Base-by-base conservation (phyloP, 2,113 vertebrate genomes). In the Leptobrachium ailaonicum region DNA sequence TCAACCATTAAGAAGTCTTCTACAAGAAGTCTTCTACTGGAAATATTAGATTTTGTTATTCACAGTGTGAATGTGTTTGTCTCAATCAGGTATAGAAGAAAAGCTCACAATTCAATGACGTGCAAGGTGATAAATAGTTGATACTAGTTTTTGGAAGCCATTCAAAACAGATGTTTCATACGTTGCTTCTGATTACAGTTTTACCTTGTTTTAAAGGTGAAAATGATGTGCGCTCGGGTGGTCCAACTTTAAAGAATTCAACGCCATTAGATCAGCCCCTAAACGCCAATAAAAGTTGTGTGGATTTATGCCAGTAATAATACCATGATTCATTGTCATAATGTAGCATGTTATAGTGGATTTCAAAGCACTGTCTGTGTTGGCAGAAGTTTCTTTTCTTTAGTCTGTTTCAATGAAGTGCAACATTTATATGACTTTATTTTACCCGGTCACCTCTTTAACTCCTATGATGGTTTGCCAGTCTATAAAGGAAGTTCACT, bases 241-340 rank as follows among this genome's bases (percentile, higher is more conserved):
- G 75, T 77, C 75, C 63, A 5, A 41, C 50, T 58, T 62, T 77
- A 32, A 53, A 67, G 40, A 76, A 67, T 53, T 41, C 54, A 53
- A 45, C 32, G 13, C 45, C 54, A 64, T 67, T 32, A 41, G 75
- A 12, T 66, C n/a, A 54, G 45, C 13, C 32, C 13, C 66, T 76
- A 54, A 67, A 76, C 41, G 47, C 64, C 66, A 76, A 75, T 66
- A 42, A 67, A 54, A 11, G n/a, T 14, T 67, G 4, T n/a, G 50
- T 76, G 75, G 75, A 32, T 76, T 53, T n/a, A 11, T 53, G 66
- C 75, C 75, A 76, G 45, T 14, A 76, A 58, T 70, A 77, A 77
- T 56, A 77, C 40, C 13, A 41, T 50, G 41, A 69, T 69, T 41
- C 41, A 20, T 20, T 68, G 68, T 69, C 75, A 56, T 77, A 77